Conservation (phyloP, 2,113 vertebrate species). For the Chaetodon auriga region DNA sequence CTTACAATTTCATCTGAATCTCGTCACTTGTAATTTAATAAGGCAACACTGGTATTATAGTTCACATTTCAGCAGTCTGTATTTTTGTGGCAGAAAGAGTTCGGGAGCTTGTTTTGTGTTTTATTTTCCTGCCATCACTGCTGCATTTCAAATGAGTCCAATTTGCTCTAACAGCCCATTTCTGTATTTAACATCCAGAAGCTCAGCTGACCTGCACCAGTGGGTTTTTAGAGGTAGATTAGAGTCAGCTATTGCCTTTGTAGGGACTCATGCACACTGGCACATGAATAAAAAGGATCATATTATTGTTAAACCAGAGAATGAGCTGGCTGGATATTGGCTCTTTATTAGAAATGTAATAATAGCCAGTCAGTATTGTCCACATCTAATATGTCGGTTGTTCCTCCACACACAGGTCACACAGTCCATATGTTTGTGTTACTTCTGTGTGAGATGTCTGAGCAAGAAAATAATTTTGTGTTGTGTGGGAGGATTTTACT, state of each 20-base stretch:
- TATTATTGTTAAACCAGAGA: slow-evolving; percentile 20
- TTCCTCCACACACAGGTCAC: slow-evolving; percentile 27
- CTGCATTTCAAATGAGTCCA: slow-evolving; percentile 44
- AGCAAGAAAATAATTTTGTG: slow-evolving; percentile 40
- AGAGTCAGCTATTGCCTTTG: neutral
- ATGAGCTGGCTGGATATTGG: neutral
- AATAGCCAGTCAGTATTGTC: slow-evolving; percentile 14
- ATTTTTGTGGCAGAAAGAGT: slow-evolving; percentile 1
- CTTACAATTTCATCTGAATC: neutral
- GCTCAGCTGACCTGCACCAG: slow-evolving; percentile 10
- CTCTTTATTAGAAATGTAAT: slow-evolving; percentile 34
- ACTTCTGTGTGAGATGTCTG: slow-evolving; percentile 38
- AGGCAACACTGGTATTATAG: neutral
- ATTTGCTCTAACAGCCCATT: slow-evolving; percentile 36
- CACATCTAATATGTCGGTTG: slow-evolving; percentile 14
- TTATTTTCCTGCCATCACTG: slow-evolving; percentile 3
- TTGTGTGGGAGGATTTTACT: slow-evolving; percentile 60
- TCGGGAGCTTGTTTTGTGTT: slow-evolving; percentile 1
- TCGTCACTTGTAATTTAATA: neutral
- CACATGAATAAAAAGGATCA: slow-evolving; percentile 30
- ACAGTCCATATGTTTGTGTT: slow-evolving; percentile 41
- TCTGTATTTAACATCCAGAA: slow-evolving; percentile 26
- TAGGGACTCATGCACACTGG: neutral
- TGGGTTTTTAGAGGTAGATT: slow-evolving; percentile 28
- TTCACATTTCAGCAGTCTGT: neutral